These are phyloP conservation scores for Microplitis mediator DNA, from an alignment of 1,140 invertebrate genomes.

Conservation along the genomic window DNA sequence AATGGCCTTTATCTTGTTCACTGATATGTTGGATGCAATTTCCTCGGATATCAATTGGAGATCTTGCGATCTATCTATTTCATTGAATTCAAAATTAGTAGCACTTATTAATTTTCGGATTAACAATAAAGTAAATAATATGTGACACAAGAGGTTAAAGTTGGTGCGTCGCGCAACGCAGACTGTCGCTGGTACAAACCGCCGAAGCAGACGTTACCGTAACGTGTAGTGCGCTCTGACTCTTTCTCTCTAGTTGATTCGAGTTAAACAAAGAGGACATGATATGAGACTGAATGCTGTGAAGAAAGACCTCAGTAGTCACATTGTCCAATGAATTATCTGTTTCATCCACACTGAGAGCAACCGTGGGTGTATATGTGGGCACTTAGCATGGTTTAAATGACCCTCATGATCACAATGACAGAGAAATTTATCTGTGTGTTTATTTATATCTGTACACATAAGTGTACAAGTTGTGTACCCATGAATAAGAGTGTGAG, in stretches of 20 bases:
- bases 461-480: background rate
- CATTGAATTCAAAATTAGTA: background rate
- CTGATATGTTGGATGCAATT: background rate
- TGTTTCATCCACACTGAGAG: constrained; percentile 16
- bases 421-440: background rate
- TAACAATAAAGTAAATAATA: background rate
- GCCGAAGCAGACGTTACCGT: constrained; percentile 26
- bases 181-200: constrained; percentile 25
- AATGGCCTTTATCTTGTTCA: background rate
- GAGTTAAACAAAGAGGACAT: constrained; percentile 10
- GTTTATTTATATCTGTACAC: background rate
- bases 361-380: constrained; percentile 7
- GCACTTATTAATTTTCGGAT: background rate
- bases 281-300: background rate
- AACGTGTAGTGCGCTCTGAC: background rate
- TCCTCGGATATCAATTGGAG: too few species aligned
- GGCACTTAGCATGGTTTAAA: constrained; percentile 32
- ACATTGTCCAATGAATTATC: constrained; percentile 10
- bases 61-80: background rate
- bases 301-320: background rate
- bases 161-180: constrained; percentile 25
- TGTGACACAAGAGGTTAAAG: constrained; percentile 24
- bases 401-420: constrained; percentile 14
- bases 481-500: background rate
- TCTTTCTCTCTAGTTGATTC: background rate